phyloP scores from a whole-genome alignment of 2,113 vertebrate genomes.

The Thermophis baileyi region DNA sequence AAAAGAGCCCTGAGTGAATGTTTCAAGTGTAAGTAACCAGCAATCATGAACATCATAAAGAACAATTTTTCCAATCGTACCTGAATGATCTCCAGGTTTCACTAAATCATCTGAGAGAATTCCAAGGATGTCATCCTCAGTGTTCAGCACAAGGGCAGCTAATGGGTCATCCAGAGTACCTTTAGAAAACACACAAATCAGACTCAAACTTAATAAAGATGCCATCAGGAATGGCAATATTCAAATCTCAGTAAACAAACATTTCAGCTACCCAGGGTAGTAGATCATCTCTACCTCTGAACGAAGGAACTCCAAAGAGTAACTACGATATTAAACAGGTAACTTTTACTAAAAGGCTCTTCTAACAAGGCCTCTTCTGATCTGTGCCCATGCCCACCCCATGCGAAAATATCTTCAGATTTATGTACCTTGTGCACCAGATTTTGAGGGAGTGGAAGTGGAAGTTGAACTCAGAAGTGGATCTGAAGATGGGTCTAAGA shows the following conservation, averaged over 20 bases:
- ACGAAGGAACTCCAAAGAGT: background rate
- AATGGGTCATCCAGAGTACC: conserved; percentile 82
- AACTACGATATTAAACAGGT: background rate
- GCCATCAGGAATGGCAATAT: background rate
- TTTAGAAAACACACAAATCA: conserved; percentile 58
- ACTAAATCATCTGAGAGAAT: conserved; percentile 91
- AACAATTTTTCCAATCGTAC: conserved; percentile 61
- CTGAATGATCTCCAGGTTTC: conserved; percentile 87
- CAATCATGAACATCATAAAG: background rate
- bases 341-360: background rate
- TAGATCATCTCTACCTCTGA: background rate
- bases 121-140: conserved; percentile 92
- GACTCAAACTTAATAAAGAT: conserved; percentile 6
- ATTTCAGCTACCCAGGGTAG: background rate
- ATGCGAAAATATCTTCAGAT: conserved; percentile 6
- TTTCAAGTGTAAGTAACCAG: background rate
- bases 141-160: conserved; percentile 88
- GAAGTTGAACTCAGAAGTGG: conserved; percentile 77
- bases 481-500: conserved; percentile 76
- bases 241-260: too few relatives aligned
- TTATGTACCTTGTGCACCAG: conserved; percentile 77
- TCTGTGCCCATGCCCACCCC: background rate
- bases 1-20: background rate
- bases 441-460: conserved; percentile 72
- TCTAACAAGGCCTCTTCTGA: background rate